A percentile compares a stretch with the other conserved stretches of the same genome.
Evolutionary conservation across 2,797 vertebrate species (phyloP).

Genomic region (Enteromius treurensis): DNA sequence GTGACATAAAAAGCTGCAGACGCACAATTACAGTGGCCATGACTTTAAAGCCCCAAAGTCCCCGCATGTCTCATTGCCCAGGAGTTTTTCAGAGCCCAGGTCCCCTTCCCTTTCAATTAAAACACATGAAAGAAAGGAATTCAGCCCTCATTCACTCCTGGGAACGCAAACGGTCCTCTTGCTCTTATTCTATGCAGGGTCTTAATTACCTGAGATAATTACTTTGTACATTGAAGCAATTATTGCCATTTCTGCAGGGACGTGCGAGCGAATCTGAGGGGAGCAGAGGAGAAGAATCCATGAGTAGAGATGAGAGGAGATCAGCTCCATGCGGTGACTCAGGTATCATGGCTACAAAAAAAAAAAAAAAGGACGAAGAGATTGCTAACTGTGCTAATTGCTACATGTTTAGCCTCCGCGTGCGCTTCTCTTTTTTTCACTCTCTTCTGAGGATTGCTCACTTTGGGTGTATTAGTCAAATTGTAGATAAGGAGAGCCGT

Average conservation of each 20-base stretch:
- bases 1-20: slow-evolving; percentile 56
- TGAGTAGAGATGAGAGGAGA: slow-evolving; percentile 14
- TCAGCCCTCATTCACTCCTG: slow-evolving; percentile 67
- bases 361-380: neutral
- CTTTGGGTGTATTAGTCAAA: slow-evolving; percentile 24
- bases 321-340: slow-evolving; percentile 1
- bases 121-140: slow-evolving; percentile 75
- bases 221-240: slow-evolving; percentile 82
- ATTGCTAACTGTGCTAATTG: slow-evolving; percentile 45
- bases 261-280: slow-evolving; percentile 50
- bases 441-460: slow-evolving; percentile 20
- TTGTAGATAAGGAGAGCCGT: slow-evolving; percentile 5
- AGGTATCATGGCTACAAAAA: slow-evolving; percentile 1
- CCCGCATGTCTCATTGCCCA: slow-evolving; percentile 62
- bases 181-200: slow-evolving; percentile 75
- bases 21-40: slow-evolving; percentile 54
- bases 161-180: slow-evolving; percentile 64
- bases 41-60: slow-evolving; percentile 55
- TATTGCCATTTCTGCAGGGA: slow-evolving; percentile 77
- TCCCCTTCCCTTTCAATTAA: slow-evolving; percentile 79
- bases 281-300: slow-evolving; percentile 40
- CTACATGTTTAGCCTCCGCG: slow-evolving; percentile 26
- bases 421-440: slow-evolving; percentile 21
- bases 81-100: slow-evolving; percentile 67
- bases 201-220: slow-evolving; percentile 87